phyloP scores from a whole-genome alignment of 2,888 invertebrate species.

The Protonemura montana region DNA sequence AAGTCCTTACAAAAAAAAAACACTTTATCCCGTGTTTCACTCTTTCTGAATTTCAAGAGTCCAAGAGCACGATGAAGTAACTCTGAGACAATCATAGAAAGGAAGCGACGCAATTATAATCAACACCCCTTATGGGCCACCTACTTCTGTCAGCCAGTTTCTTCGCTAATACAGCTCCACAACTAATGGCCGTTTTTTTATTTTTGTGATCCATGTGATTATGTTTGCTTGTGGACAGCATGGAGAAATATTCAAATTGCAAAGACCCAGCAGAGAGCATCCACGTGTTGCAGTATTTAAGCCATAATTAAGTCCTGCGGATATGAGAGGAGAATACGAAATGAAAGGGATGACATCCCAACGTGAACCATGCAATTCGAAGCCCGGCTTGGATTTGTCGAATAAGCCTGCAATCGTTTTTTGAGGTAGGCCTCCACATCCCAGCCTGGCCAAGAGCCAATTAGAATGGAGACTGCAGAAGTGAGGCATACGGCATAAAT shows the following conservation, averaged over 20 bases:
- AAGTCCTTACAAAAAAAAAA: not conserved
- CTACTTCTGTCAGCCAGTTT: not conserved
- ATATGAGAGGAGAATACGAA: not conserved
- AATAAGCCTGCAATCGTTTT: slow-evolving; percentile 12
- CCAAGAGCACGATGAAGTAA: not conserved
- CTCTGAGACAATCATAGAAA: not conserved
- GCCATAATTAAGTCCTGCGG: slow-evolving; percentile 21
- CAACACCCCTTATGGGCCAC: not conserved
- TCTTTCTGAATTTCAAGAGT: not conserved
- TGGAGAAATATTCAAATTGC: slow-evolving; percentile 17
- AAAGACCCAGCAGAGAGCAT: not conserved
- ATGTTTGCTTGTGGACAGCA: not conserved
- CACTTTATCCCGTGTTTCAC: not conserved
- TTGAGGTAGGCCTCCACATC: slow-evolving; percentile 14
- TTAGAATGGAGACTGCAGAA: slow-evolving; percentile 7
- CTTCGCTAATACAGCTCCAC: not conserved
- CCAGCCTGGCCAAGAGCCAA: not conserved
- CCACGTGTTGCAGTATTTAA: slow-evolving; percentile 29
- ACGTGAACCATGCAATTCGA: not conserved
- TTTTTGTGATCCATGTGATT: not conserved
- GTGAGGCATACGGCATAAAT: not conserved
- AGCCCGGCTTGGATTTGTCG: not conserved
- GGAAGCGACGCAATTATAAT: not conserved
- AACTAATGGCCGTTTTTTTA: not conserved
- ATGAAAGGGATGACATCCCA: not conserved